phyloP scores from a whole-genome alignment of 2,888 invertebrate genomes.

The Cephus pygmeus region DNA sequence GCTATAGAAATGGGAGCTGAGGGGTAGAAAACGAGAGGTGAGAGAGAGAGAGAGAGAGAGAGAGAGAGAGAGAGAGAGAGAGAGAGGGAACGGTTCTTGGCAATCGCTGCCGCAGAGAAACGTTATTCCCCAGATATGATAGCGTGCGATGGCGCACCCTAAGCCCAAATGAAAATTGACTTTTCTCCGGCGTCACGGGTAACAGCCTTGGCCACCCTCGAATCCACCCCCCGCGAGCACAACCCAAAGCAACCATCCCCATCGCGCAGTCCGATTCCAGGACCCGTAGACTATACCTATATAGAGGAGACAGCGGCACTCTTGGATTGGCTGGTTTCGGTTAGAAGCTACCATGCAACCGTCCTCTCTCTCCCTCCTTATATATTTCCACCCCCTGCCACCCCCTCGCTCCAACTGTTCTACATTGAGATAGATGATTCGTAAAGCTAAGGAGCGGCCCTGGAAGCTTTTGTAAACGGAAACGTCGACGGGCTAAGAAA shows the following conservation, averaged over 20 bases:
- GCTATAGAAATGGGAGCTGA: background rate
- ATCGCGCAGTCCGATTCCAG: background rate
- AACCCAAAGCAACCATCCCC: background rate
- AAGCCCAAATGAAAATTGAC: constrained; percentile 56
- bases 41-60: too few relatives aligned
- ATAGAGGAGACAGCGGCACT: background rate
- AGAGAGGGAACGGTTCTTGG: background rate
- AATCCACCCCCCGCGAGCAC: constrained; percentile 23
- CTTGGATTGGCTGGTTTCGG: background rate
- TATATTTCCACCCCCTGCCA: background rate
- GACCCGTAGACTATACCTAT: background rate
- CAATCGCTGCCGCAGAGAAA: constrained; percentile 23
- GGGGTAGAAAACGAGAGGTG: too few relatives aligned
- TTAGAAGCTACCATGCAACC: background rate
- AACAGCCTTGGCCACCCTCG: constrained; percentile 30
- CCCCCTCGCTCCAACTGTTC: background rate
- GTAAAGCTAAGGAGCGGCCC: constrained; percentile 13
- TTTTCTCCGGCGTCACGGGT: constrained; percentile 36
- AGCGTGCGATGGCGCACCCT: constrained; percentile 50
- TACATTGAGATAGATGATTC: constrained; percentile 19
- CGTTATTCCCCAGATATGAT: constrained; percentile 53
- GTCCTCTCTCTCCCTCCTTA: background rate
- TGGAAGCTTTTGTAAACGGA: background rate
- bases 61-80: background rate
- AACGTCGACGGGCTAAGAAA: background rate